Evolutionary conservation across 2,797 vertebrate species (phyloP), one percentile per base, ranked within the genome.

Genomic region (Gobionotothen gibberifrons): DNA sequence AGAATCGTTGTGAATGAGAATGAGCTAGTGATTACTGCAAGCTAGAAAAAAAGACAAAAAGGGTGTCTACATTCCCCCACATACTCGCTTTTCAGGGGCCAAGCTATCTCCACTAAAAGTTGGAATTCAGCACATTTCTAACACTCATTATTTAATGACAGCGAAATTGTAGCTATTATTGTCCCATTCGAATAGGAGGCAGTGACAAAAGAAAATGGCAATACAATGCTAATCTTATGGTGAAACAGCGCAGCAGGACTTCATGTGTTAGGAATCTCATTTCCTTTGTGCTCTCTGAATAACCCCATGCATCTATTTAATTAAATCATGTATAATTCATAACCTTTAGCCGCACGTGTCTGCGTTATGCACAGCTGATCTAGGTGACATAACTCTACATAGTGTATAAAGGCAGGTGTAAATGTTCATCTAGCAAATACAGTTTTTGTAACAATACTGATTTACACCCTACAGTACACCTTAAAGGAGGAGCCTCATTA

Each of bases 261-360:
- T 82, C 83, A 72, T 36, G 53, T 78, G 76, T 82, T 76, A 72
- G 73, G 69, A 63, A 82, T 82, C 79, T 87, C 61, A 82, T 90
- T 90, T 90, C 79, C 87, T 88, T 90, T 88, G 79, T 90, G 85
- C 81, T 80, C 74, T 63, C 73, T 83, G 82, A 89, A 88, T 89
- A 80, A 87, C 76, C 82, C 72, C 69, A 69, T 3, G 65, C 82
- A 84, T 89, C 85, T 78, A 74, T 88, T 88, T 90, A 89, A 93
- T 87, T 87, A 87, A 88, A 86, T 91, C 86, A 90, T 92, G 89
- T 89, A 87, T 86, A 90, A 92, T 93, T 91, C 88, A 91, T 71
- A 78, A 85, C 68, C 82, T 74, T 42, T 73, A 68, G 77, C 51
- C 66, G 66, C 57, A 43, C 32, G n/a, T 84, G 82, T 87, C 88